These are phyloP conservation scores for Ctenochaetus hawaiiensis DNA, from an alignment of 2,797 vertebrate genomes.

Conservation along the genomic window DNA sequence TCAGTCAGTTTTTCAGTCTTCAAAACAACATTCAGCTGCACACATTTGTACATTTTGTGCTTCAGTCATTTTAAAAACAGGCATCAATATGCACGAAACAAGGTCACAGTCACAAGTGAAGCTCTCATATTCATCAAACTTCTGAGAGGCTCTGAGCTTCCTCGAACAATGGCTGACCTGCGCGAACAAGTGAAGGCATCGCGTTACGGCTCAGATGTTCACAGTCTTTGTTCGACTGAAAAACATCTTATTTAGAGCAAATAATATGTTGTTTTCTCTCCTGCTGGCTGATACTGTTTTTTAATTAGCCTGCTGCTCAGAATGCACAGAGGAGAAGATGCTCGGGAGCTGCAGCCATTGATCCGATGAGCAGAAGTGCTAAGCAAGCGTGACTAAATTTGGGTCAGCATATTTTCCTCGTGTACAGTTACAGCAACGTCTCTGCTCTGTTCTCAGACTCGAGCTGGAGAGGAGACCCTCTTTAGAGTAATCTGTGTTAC, in stretches of 20 bases:
- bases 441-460: slow-evolving; percentile 40
- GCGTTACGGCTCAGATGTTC: slow-evolving; percentile 15
- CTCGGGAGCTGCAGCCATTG: slow-evolving; percentile 56
- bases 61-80: too few species aligned
- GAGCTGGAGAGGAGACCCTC: slow-evolving; percentile 20
- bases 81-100: too few species aligned
- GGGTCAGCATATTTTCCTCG: slow-evolving; percentile 49
- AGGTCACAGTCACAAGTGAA: too few species aligned
- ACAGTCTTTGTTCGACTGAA: not conserved
- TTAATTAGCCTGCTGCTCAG: slow-evolving; percentile 59
- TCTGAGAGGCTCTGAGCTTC: too few species aligned
- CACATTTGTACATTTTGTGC: too few species aligned
- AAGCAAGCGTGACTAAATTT: slow-evolving; percentile 68
- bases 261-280: slow-evolving; percentile 34
- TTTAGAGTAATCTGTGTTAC: slow-evolving; percentile 8
- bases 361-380: slow-evolving; percentile 43
- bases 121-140: too few species aligned
- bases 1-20: too few species aligned
- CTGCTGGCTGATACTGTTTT: slow-evolving; percentile 7
- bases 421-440: slow-evolving; percentile 38
- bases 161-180: slow-evolving; percentile 5
- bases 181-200: not conserved
- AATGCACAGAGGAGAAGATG: slow-evolving; percentile 40
- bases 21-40: too few species aligned
- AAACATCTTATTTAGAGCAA: slow-evolving; percentile 32